Conservation (phyloP, 2,113 vertebrate genomes). For the Scortum barcoo region DNA sequence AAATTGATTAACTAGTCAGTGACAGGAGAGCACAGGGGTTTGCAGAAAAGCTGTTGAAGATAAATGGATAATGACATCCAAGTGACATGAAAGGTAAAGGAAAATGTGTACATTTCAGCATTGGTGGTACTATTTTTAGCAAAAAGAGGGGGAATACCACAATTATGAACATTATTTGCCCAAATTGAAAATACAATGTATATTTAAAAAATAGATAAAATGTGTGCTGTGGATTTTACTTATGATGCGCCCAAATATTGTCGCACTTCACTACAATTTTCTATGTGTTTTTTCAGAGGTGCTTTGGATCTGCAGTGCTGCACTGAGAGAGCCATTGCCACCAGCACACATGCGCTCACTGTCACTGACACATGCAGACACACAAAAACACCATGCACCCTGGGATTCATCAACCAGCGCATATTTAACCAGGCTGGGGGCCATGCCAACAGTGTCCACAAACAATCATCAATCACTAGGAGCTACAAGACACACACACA, state of each 20-base stretch:
- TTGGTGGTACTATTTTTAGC: neutral
- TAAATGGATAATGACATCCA: slow-evolving; percentile 40
- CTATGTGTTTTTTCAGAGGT: neutral
- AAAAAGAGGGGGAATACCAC: neutral
- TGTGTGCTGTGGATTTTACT: neutral
- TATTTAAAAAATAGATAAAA: too few species aligned
- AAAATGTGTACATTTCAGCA: neutral
- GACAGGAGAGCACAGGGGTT: slow-evolving; percentile 34
- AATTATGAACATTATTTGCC: neutral
- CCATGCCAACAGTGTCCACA: slow-evolving; percentile 64
- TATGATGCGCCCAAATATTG: neutral
- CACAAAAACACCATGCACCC: slow-evolving; percentile 23
- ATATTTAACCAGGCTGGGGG: slow-evolving; percentile 63
- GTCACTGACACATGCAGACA: slow-evolving; percentile 11
- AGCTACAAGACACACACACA: slow-evolving; percentile 31
- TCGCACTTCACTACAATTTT: neutral
- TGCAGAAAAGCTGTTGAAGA: slow-evolving; percentile 25
- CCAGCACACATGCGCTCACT: neutral
- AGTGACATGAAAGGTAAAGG: slow-evolving; percentile 20
- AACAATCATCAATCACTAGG: slow-evolving; percentile 76
- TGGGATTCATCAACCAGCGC: slow-evolving; percentile 53
- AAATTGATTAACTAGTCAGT: slow-evolving; percentile 50
- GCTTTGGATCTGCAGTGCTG: slow-evolving; percentile 10
- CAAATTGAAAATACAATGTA: neutral
- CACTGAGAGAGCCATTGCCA: slow-evolving; percentile 27